These are phyloP conservation scores for Hypomecis punctinalis DNA, from an alignment of 2,888 invertebrate species.

Conservation along the genomic window DNA sequence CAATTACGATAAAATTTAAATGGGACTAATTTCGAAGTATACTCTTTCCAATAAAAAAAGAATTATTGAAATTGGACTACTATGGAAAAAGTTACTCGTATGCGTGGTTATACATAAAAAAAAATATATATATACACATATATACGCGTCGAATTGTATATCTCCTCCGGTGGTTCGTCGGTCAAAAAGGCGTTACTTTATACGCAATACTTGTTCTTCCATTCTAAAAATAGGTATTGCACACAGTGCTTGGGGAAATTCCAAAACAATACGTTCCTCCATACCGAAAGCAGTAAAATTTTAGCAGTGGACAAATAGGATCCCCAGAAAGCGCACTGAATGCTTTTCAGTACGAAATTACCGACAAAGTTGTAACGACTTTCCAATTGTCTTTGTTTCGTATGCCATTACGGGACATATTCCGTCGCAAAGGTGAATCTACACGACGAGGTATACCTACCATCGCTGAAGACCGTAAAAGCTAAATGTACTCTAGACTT, in stretches of 20 bases:
- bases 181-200: too few species aligned
- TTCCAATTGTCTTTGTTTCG: slow-evolving; percentile 16
- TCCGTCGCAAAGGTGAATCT: slow-evolving; percentile 5
- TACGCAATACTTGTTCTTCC: too few species aligned
- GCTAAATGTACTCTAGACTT: not conserved
- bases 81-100: too few species aligned
- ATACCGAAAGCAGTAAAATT: not conserved
- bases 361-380: slow-evolving; percentile 25
- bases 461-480: not conserved
- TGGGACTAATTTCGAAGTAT: too few species aligned
- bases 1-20: too few species aligned
- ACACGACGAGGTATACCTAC: not conserved
- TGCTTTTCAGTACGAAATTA: slow-evolving; percentile 14
- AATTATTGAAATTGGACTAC: too few species aligned
- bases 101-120: too few species aligned
- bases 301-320: slow-evolving; percentile 2
- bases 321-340: not conserved
- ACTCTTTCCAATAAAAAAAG: too few species aligned
- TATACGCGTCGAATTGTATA: too few species aligned
- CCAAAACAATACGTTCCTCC: not conserved
- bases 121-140: too few species aligned
- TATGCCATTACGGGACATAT: slow-evolving; percentile 11
- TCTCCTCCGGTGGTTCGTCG: too few species aligned
- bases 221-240: too few species aligned
- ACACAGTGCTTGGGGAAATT: not conserved